phyloP scores from a whole-genome alignment of 1,140 invertebrate species.

The Dreissena polymorpha region DNA sequence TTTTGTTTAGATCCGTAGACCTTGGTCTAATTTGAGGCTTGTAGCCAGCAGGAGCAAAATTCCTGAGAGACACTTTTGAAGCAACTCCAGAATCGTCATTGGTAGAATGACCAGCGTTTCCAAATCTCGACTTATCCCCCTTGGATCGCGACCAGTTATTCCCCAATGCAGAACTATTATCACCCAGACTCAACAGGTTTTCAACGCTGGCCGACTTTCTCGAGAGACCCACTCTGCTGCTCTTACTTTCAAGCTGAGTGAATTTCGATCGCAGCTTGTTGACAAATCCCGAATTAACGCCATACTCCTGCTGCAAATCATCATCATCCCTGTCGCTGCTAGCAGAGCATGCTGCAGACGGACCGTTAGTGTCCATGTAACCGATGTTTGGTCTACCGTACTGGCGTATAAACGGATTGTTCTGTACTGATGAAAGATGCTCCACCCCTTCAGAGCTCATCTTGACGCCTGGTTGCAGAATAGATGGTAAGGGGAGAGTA shows the following conservation, averaged over 20 bases:
- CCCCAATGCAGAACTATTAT: not conserved
- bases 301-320: slow-evolving; percentile 71
- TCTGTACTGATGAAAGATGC: slow-evolving; percentile 50
- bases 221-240: slow-evolving; percentile 38
- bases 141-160: not conserved
- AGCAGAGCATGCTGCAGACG: slow-evolving; percentile 4
- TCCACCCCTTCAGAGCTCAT: slow-evolving; percentile 39
- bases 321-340: slow-evolving; percentile 54
- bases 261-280: slow-evolving; percentile 74
- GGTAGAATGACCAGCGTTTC: slow-evolving; percentile 1
- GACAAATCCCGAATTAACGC: slow-evolving; percentile 76
- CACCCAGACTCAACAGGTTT: slow-evolving; percentile 61
- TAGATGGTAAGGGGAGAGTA: too few species aligned
- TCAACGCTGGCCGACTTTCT: slow-evolving; percentile 73
- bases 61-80: not conserved
- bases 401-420: slow-evolving; percentile 50
- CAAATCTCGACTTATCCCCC: not conserved
- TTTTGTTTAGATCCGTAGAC: slow-evolving; percentile 10
- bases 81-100: slow-evolving; percentile 25
- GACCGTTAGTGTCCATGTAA: not conserved
- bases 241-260: slow-evolving; percentile 62
- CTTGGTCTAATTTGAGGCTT: slow-evolving; percentile 38
- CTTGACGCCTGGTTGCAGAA: not conserved
- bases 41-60: slow-evolving; percentile 18
- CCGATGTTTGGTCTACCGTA: slow-evolving; percentile 41